Base-by-base conservation (phyloP, 23 tunicate species). In the Halocynthia roretzi region DNA sequence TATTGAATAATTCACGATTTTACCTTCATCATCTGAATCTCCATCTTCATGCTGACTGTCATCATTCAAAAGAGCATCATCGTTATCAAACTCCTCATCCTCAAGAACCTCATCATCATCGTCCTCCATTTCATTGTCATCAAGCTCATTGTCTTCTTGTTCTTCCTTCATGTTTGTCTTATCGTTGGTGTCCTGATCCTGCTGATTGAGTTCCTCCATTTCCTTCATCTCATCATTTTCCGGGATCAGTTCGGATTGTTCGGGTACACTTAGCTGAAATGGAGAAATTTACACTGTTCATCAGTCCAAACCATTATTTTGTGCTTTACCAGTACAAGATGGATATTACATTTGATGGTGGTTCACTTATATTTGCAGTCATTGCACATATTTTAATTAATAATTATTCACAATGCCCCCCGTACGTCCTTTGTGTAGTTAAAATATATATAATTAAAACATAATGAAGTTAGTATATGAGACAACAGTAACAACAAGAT, bases 31-130 rank as follows among this genome's bases (percentile, higher is more conserved):
- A 8, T 53, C 78, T 54, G 78, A 74, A 1, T 74, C 78, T 8
- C 63, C 75, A 51, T 66, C 72, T 40, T 82, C 86, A 54, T 82
- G 80, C 58, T 82, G 86, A 64, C 78, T 82, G 44, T 66, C 86
- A 52, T 82, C 86, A 48, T 63, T 55, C 10, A 82, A 52, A 31
- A 56, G 19, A 15, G 72, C 71, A 17, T 54, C 76, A 12, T 80
- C 83, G 19, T 80, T 68, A n/a, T 67, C 44, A 22, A 67, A 67
- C 48, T 80, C 75, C 15, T 80, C 83, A 80, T 80, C 83, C 69
- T 80, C 76, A 49, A 62, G 61, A 68, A 70, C 71, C 62, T 80
- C 83, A 7, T 80, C 78, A 80, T 62, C 70, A 8, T 80, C 83
- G 11, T 68, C 83, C 15, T 70, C 62, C 63, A 44, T 52, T 40